Base-by-base conservation (phyloP, 2,797 vertebrate genomes). In the Nyctalus aviator region DNA sequence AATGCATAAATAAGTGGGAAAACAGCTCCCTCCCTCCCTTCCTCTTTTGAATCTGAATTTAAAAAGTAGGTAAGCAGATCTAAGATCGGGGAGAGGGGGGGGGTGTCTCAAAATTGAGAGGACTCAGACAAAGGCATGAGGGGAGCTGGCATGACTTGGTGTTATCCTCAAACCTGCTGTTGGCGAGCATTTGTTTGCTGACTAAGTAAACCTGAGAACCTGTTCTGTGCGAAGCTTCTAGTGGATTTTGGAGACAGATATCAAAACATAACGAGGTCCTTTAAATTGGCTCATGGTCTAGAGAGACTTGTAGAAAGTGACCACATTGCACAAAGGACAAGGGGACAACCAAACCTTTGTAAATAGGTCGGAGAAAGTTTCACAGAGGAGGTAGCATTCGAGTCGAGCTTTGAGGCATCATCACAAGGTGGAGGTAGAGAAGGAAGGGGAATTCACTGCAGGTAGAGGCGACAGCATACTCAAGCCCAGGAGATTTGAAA, bases 261-360 rank as follows among this genome's bases (percentile, higher is more conserved):
- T n/a, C 86, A 72, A 64, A 55, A 41, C 32, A 92, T 86, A 87
- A 90, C 14, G 44, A 91, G 27, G 27, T 30, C 71, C 37, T 96
- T 91, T 84, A 83, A 78, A 75, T 82, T 23, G 84, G 57, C 62
- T 88, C 64, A 35, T 1, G 21, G n/a, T 78, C 48, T 59, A 62
- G 41, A 73, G 55, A 94, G 20, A 55, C 30, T 72, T 69, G 30
- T 0, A 57, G 89, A 94, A 44, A 48, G 64, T 55, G 46, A 30
- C 30, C 50, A 59, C 10, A 37, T 1, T 89, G 32, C 55, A 5
- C 53, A 66, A 77, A 88, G 55, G 32, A 48, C 8, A 55, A 48
- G 21, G 18, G 53, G 62, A 48, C 62, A 93, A 88, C 23, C 68
- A 68, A 85, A 46, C 23, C 41, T 81, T 69, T 76, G 59, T 53